phyloP scores from a whole-genome alignment of 2,888 invertebrate genomes.

The Willowsia nigromaculata region DNA sequence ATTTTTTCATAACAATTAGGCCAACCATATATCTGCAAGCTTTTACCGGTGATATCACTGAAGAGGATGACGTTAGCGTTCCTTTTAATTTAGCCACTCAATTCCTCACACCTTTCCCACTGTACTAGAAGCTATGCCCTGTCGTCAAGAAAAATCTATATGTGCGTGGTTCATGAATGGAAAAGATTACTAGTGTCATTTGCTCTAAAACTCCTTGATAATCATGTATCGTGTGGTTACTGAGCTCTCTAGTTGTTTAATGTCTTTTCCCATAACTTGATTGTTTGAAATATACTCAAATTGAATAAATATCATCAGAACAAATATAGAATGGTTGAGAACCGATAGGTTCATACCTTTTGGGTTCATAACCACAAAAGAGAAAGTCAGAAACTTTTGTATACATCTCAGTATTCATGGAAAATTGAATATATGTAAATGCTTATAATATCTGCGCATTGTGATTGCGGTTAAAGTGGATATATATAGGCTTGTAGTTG shows the following conservation, averaged over 20 bases:
- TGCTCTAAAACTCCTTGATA: slow-evolving; percentile 34
- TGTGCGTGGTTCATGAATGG: slow-evolving; percentile 37
- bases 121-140: not conserved
- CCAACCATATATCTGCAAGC: too few relatives aligned
- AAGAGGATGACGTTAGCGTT: too few relatives aligned
- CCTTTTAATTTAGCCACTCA: too few relatives aligned
- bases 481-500: not conserved
- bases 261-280: not conserved
- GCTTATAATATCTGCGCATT: not conserved
- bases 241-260: not conserved
- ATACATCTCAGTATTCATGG: not conserved
- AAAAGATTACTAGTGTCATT: slow-evolving; percentile 61
- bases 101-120: not conserved
- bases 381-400: not conserved
- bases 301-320: not conserved
- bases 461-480: not conserved
- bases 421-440: not conserved
- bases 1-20: too few relatives aligned
- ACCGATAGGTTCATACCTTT: not conserved
- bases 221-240: not conserved
- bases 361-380: slow-evolving; percentile 1
- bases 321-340: not conserved
- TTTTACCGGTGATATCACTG: too few relatives aligned
- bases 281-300: not conserved
- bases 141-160: not conserved